Base-by-base conservation (phyloP, 1,140 invertebrate species). In the Mercenaria mercenaria region DNA sequence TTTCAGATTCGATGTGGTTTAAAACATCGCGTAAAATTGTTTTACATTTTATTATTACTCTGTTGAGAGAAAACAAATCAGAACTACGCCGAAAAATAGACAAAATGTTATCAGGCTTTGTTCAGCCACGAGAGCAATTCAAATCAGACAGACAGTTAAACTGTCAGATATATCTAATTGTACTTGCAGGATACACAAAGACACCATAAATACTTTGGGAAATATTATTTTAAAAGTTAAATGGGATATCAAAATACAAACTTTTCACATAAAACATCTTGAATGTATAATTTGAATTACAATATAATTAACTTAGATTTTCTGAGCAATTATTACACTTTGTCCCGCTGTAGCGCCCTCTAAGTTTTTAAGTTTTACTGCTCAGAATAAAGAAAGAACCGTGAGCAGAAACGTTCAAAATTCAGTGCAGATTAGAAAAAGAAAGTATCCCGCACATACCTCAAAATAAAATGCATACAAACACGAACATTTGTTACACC, bases 21-120 rank as follows among this genome's bases (percentile, higher is more conserved):
- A 32, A 67, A 67, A 67, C 61, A 67, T 67, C 26, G 61, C 61
- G 61, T 29, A 67, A 67, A 67, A 67, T 61, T 29, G 32, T 67
- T 67, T n/a, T 56, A 56, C 52, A n/a, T n/a, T n/a, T n/a, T n/a
- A 56, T 67, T 67, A 67, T 67, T 23, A 32, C 61, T 32, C 32
- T 18, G 8, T 67, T 11, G 29, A 11, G n/a, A 37, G 18, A 37
- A 67, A 67, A 3, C 11, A 67, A 11, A 32, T 29, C 11, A 67
- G 11, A 67, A 72, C 4, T 23, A 72, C 39, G 43, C 6, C 43
- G 43, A 47, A 47, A 47, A 37, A 29, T 39, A 13, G 34, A 72
- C 67, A 72, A 34, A n/a, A 72, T 72, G 67, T 26, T 72, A 39
- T 39, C 32, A n/a, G 13, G 29, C 67, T 39, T 72, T 39, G 34